Percentiles rank a stretch among this genome's conserved stretches.
Evolutionary conservation across 2,888 invertebrate genomes (phyloP).

Genomic region (Lochmaea capreae): DNA sequence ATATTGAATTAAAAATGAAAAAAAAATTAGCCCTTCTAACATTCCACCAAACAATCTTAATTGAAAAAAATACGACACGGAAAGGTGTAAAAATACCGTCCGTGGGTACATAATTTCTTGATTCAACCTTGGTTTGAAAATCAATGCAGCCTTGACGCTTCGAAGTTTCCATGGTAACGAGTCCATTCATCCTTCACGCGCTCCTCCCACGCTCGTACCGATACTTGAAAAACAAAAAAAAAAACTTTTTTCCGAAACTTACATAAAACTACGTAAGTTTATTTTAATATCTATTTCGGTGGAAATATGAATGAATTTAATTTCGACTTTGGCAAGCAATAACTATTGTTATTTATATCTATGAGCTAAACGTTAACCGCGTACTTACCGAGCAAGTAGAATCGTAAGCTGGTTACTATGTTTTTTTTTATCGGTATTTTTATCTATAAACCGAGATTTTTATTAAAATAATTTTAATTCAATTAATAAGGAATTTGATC

Average conservation of each 20-base stretch:
- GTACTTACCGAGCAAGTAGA: not conserved
- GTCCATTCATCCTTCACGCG: slow-evolving; percentile 70
- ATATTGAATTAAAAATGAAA: too few relatives aligned
- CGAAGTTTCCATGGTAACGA: slow-evolving; percentile 68
- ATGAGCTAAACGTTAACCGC: slow-evolving; percentile 8
- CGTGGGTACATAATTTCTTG: slow-evolving; percentile 39
- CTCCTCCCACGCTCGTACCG: slow-evolving; percentile 55
- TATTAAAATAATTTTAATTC: not conserved
- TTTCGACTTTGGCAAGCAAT: not conserved
- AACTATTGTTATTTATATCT: not conserved
- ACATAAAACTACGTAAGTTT: not conserved
- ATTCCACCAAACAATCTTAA: too few relatives aligned
- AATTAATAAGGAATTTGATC: not conserved
- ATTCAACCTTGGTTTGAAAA: slow-evolving; percentile 62
- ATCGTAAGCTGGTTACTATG: not conserved
- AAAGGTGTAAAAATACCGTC: slow-evolving; percentile 25
- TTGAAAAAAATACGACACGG: not conserved
- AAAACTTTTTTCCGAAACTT: not conserved
- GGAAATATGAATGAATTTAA: not conserved
- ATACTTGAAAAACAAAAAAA: not conserved
- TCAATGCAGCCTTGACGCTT: slow-evolving; percentile 64
- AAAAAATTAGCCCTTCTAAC: too few relatives aligned
- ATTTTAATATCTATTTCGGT: not conserved
- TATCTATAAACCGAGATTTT: not conserved
- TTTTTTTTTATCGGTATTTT: not conserved